Base-by-base conservation (phyloP, 2,113 vertebrate genomes). In the Cyphotilapia sp. region DNA sequence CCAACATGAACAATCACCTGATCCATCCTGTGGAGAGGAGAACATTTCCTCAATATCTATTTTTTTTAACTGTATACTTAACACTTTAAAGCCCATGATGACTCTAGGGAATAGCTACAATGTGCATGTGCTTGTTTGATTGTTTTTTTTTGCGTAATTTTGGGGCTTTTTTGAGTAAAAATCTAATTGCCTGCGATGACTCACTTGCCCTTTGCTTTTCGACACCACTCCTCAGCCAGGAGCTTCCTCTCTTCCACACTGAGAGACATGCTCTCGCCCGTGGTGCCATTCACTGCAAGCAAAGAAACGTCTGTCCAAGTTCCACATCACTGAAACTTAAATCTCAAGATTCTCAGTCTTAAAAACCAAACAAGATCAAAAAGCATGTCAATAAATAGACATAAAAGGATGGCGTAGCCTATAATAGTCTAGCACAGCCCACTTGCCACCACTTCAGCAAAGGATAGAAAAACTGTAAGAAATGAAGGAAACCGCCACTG, bases 1-100 rank as follows among this genome's bases (percentile, higher is more conserved):
- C 99, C 98, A n/a, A 99, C 97, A 1, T 99, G 98, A 92, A 99
- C 93, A 22, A 99, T 96, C 83, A 99, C 96, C 0, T 98, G 97
- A 83, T 98, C 97, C 93, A 99, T 89, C 88, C 99, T 99, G 92
- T 86, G 83, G 56, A 94, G 40, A 94, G 38, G 42, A 92, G 33
- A 51, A 83, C 11, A 10, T 19, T 5, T 63, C 7, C 69, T 9
- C 10, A 16, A n/a, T 16, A n/a, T 29, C 16, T 38, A 4, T 22
- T 49, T 19, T 4, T 4, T 5, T 45, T 7, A n/a, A 11, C 6
- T 17, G 11, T 3, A 24, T 4, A 22, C 2, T 29, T 2, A 19
- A 7, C 3, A 51, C 71, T 4, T 31, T 12, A n/a, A 33, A 27
- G 22, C 8, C 38, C 22, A 24, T 2, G 2, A 2, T 27, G 66